A percentile compares a stretch with the other conserved stretches of the same genome.
These are phyloP conservation scores for Nothocercus julius DNA, from an alignment of 2,113 vertebrate genomes.

Conservation along the genomic window DNA sequence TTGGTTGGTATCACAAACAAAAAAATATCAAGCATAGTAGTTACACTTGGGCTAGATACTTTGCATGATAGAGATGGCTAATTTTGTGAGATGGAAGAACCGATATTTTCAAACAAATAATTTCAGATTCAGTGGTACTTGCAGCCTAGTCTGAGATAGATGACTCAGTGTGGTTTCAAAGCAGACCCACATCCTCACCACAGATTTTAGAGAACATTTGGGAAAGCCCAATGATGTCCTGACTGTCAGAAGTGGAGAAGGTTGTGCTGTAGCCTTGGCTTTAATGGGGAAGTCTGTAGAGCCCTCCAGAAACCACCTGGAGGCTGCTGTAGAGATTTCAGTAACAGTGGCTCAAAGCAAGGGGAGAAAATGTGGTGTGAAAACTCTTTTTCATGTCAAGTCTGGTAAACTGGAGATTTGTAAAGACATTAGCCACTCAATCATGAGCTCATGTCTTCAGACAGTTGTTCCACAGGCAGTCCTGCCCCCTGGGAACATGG, in stretches of 20 bases:
- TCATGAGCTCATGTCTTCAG: neutral
- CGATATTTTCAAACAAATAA: neutral
- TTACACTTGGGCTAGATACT: neutral
- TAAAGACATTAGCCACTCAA: neutral
- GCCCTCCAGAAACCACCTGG: neutral
- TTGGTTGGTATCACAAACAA: conserved; percentile 15
- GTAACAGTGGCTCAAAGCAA: neutral
- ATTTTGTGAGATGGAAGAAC: neutral
- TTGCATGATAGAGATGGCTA: neutral
- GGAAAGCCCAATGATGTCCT: neutral
- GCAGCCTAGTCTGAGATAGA: neutral
- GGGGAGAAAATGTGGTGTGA: neutral
- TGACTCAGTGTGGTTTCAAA: neutral
- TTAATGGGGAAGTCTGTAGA: neutral
- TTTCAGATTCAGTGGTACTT: neutral
- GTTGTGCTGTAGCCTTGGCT: neutral
- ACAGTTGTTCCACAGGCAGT: conserved; percentile 1
- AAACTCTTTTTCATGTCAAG: neutral
- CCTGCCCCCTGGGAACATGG: conserved; percentile 8
- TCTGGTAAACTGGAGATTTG: neutral
- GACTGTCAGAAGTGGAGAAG: neutral
- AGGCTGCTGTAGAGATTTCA: neutral
- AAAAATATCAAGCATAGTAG: neutral
- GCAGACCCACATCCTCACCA: neutral
- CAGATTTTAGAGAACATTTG: neutral